phyloP scores from a whole-genome alignment of 2,888 invertebrate species.

The Chymomyza procnemis region DNA sequence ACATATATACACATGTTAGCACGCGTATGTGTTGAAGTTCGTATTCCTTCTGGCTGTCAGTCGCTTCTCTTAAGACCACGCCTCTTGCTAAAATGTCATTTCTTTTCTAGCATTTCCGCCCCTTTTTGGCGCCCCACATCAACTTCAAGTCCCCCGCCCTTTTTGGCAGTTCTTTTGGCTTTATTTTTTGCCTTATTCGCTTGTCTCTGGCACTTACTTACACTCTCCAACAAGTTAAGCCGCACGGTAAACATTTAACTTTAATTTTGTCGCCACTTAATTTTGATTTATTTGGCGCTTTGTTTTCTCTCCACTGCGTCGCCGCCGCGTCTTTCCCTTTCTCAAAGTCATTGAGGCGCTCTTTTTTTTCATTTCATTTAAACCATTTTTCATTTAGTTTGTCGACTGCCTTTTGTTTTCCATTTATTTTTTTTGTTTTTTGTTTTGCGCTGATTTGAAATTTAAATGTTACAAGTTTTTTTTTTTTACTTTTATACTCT shows the following conservation, averaged over 20 bases:
- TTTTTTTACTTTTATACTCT: slow-evolving; percentile 12
- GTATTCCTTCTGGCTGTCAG: neutral
- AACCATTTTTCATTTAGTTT: neutral
- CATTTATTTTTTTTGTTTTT: slow-evolving; percentile 1
- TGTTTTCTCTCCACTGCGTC: neutral
- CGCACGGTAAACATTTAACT: slow-evolving; percentile 13
- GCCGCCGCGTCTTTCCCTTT: neutral
- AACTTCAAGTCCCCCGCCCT: neutral
- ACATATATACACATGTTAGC: too few species aligned
- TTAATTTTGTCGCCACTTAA: slow-evolving; percentile 31
- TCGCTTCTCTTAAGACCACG: neutral
- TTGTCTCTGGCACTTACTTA: neutral
- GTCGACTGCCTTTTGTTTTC: neutral
- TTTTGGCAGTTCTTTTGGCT: neutral
- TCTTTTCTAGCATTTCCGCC: neutral
- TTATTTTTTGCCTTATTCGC: neutral
- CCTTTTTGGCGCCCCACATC: neutral
- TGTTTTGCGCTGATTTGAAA: slow-evolving; percentile 19
- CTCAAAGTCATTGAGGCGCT: neutral
- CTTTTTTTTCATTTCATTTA: neutral
- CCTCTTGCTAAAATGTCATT: neutral
- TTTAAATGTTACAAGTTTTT: slow-evolving; percentile 22
- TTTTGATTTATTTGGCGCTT: slow-evolving; percentile 28
- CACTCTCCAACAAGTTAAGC: neutral
- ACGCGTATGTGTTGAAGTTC: neutral